Percentiles rank a stretch among this genome's conserved stretches.
These are phyloP conservation scores for Syndactyla subalaris DNA, from an alignment of 2,797 vertebrate species.

Conservation along the genomic window DNA sequence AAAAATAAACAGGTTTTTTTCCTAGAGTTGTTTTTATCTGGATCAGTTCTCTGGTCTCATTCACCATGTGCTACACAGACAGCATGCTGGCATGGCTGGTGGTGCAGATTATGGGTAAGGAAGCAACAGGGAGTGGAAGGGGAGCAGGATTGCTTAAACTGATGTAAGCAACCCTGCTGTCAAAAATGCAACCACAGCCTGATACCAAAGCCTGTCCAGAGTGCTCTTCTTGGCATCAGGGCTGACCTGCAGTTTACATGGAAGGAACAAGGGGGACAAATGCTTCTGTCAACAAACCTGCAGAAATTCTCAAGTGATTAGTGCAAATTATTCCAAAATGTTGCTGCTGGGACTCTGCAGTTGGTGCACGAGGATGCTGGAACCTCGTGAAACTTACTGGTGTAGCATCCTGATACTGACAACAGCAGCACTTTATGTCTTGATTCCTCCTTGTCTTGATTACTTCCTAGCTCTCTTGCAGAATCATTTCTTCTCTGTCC, in stretches of 20 bases:
- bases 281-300: background rate
- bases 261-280: background rate
- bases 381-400: background rate
- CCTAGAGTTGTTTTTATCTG: background rate
- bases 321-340: background rate
- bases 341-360: background rate
- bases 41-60: background rate
- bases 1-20: constrained; percentile 27
- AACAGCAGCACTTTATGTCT: background rate
- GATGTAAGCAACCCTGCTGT: background rate
- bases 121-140: background rate
- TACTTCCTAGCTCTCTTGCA: background rate
- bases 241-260: background rate
- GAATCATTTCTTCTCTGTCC: background rate
- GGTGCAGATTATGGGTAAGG: background rate
- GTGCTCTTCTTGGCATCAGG: background rate
- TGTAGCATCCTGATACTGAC: background rate
- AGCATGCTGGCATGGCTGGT: background rate
- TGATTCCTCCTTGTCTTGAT: background rate
- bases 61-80: background rate
- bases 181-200: background rate
- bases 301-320: background rate
- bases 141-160: background rate
- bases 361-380: background rate
- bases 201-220: background rate